phyloP scores from a whole-genome alignment of 2,888 invertebrate species.

The Heteropelma amictum region DNA sequence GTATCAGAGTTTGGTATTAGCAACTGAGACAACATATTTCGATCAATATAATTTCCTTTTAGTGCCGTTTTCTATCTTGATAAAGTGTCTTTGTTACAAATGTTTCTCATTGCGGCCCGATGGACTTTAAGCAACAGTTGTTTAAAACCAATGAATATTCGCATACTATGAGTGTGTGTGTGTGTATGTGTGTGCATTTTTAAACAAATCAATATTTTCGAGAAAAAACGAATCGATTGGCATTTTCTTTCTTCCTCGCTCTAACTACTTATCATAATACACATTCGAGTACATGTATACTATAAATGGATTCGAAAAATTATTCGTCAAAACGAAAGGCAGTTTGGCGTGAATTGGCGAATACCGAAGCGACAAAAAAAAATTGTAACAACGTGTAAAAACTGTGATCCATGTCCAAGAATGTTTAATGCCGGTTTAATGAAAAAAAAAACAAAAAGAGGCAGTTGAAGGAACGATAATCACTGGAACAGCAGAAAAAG shows the following conservation, averaged over 20 bases:
- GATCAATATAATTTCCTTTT: conserved; percentile 1
- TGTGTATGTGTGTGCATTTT: too few species aligned
- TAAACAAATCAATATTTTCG: too few species aligned
- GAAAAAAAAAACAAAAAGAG: conserved; percentile 18
- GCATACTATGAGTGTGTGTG: too few species aligned
- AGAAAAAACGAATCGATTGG: conserved; percentile 37
- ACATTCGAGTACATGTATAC: conserved; percentile 32
- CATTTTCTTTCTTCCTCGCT: conserved; percentile 11
- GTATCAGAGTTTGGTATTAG: conserved; percentile 51
- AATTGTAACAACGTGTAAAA: conserved; percentile 6
- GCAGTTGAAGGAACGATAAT: conserved; percentile 28
- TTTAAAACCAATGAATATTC: too few species aligned
- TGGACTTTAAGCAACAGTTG: too few species aligned
- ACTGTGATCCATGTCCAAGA: not conserved
- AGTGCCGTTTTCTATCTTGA: too few species aligned
- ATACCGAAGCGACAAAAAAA: not conserved
- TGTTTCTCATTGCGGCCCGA: too few species aligned
- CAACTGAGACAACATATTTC: conserved; percentile 37
- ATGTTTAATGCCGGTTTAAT: not conserved
- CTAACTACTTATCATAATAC: conserved; percentile 44
- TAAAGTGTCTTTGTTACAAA: too few species aligned
- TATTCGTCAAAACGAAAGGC: conserved; percentile 36
- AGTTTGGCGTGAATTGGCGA: conserved; percentile 33
- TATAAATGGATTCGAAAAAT: conserved; percentile 31
- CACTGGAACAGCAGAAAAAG: conserved; percentile 40